Conservation (phyloP, 2,888 invertebrate species). For the Agrilus biguttatus region DNA sequence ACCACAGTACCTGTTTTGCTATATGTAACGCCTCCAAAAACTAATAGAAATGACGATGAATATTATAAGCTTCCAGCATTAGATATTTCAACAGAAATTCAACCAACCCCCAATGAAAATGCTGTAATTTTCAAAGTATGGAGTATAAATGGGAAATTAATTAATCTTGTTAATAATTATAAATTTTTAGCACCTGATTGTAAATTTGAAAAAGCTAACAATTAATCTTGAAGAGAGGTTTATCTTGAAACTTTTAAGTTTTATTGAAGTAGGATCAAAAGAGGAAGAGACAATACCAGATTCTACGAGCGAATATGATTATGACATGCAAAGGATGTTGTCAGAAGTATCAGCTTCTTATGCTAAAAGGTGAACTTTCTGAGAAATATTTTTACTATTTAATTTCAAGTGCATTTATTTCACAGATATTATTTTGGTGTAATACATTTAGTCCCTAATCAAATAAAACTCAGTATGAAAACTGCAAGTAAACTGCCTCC, state of each 20-base stretch:
- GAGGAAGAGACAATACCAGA: conserved; percentile 38
- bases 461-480: conserved; percentile 78
- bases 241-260: conserved; percentile 54
- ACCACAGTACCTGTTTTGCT: conserved; percentile 74
- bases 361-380: conserved; percentile 49
- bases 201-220: conserved; percentile 70
- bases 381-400: conserved; percentile 16
- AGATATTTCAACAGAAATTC: conserved; percentile 62
- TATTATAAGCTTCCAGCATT: conserved; percentile 54
- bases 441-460: conserved; percentile 27
- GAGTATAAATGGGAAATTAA: background rate
- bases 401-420: conserved; percentile 1
- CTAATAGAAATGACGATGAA: conserved; percentile 33
- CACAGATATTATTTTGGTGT: conserved; percentile 27
- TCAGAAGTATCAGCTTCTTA: conserved; percentile 68
- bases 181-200: conserved; percentile 49
- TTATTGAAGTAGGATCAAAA: conserved; percentile 39
- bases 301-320: conserved; percentile 56
- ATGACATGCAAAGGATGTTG: conserved; percentile 64
- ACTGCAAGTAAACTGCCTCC: conserved; percentile 72
- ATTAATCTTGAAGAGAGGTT: conserved; percentile 79
- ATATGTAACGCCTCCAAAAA: conserved; percentile 45
- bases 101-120: conserved; percentile 50
- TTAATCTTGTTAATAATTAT: conserved; percentile 1
- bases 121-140: conserved; percentile 71